Conservation (phyloP, 2,113 vertebrate species). For the Seriola aureovittata region DNA sequence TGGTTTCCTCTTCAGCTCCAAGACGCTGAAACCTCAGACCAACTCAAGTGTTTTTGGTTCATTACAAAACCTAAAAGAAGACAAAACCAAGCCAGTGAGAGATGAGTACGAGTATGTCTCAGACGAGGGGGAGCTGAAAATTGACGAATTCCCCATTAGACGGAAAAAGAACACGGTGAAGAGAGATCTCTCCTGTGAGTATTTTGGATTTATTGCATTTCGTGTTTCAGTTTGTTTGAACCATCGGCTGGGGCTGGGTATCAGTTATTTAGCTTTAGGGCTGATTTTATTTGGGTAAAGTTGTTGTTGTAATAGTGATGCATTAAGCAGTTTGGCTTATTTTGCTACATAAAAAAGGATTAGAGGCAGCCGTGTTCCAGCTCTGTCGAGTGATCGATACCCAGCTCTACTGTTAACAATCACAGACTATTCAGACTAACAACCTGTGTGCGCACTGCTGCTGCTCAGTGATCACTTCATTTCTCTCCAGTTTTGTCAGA, state of each 20-base stretch:
- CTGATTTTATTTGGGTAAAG: background rate
- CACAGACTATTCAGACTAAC: background rate
- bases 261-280: background rate
- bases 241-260: background rate
- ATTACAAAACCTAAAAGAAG: constrained; percentile 97
- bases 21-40: constrained; percentile 91
- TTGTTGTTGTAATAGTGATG: background rate
- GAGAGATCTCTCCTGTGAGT: constrained; percentile 96
- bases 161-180: constrained; percentile 95
- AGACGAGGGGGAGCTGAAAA: constrained; percentile 97
- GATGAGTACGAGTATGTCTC: constrained; percentile 99
- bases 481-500: constrained; percentile 90
- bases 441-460: background rate
- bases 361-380: background rate
- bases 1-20: constrained; percentile 86
- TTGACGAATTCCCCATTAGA: constrained; percentile 98
- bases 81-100: constrained; percentile 93
- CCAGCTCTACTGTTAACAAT: too few relatives aligned
- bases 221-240: constrained; percentile 18
- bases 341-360: background rate
- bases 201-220: background rate
- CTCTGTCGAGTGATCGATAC: background rate
- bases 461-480: background rate
- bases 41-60: constrained; percentile 94
- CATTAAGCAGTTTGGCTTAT: background rate